A percentile compares a stretch with the other conserved stretches of the same genome.
Conservation (phyloP, 2,888 invertebrate species). For the Sicus ferrugineus region DNA sequence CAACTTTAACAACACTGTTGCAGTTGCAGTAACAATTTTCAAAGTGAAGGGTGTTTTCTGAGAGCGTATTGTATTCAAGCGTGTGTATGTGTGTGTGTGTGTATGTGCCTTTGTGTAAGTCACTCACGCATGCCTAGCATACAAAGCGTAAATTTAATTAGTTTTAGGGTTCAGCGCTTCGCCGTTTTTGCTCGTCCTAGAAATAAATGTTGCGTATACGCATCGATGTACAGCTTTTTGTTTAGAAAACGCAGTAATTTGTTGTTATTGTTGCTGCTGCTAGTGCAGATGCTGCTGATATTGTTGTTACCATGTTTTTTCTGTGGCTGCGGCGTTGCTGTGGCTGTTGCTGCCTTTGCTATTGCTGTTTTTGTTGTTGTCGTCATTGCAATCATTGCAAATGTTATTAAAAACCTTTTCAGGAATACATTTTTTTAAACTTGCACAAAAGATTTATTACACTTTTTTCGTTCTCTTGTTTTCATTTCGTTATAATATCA, state of each 20-base stretch:
- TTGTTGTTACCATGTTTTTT: too few relatives aligned
- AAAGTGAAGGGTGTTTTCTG: not conserved
- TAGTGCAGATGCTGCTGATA: too few relatives aligned
- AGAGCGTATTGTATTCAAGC: not conserved
- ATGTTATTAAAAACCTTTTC: not conserved
- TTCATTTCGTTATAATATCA: not conserved
- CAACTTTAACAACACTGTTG: not conserved
- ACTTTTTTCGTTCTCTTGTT: not conserved
- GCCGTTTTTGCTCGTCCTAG: slow-evolving; percentile 7
- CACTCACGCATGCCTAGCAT: not conserved
- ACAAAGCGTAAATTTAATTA: not conserved
- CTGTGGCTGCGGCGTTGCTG: too few relatives aligned
- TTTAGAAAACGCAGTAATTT: not conserved
- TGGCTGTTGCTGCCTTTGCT: not conserved
- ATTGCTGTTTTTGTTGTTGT: too few relatives aligned
- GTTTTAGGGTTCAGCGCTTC: not conserved
- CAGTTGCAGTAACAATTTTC: too few relatives aligned
- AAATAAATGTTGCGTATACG: slow-evolving; percentile 8
- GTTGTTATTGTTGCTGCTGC: not conserved
- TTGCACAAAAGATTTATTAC: not conserved
- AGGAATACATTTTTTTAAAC: too few relatives aligned
- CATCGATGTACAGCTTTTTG: too few relatives aligned
- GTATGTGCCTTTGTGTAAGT: not conserved
- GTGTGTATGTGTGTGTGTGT: not conserved
- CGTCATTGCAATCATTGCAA: not conserved